These are phyloP conservation scores for Masnerella sp. DNA, from an alignment of 2,888 invertebrate genomes.

Conservation along the genomic window DNA sequence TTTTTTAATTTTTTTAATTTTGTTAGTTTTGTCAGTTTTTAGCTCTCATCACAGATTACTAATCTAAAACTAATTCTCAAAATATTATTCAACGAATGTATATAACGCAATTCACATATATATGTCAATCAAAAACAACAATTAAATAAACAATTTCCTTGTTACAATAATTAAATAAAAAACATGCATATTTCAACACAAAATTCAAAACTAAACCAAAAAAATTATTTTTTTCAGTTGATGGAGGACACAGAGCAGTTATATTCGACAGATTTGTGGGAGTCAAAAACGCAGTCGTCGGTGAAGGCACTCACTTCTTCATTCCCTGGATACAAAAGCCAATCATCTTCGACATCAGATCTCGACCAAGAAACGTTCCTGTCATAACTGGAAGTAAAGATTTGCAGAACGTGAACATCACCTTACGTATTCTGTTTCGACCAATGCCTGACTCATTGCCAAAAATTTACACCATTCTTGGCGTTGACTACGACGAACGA, in stretches of 20 bases:
- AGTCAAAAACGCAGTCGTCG: slow-evolving; percentile 93
- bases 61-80: too few relatives aligned
- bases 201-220: too few relatives aligned
- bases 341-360: slow-evolving; percentile 98
- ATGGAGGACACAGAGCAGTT: slow-evolving; percentile 99
- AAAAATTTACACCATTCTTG: slow-evolving; percentile 96
- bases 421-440: slow-evolving; percentile 97
- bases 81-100: too few relatives aligned
- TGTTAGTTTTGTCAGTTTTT: too few relatives aligned
- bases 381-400: slow-evolving; percentile 99
- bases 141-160: too few relatives aligned
- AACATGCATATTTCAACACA: too few relatives aligned
- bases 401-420: slow-evolving; percentile 99
- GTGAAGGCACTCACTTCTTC: slow-evolving; percentile 99
- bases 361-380: slow-evolving; percentile 97
- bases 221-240: too few relatives aligned
- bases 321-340: slow-evolving; percentile 99
- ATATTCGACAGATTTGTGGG: slow-evolving; percentile 99
- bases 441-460: slow-evolving; percentile 96
- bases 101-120: too few relatives aligned
- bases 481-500: slow-evolving; percentile 98
- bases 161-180: too few relatives aligned
- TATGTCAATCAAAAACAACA: too few relatives aligned
- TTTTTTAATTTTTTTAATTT: too few relatives aligned
- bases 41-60: too few relatives aligned